Conservation (phyloP, 2,113 vertebrate genomes). For the Eptesicus fuscus region DNA sequence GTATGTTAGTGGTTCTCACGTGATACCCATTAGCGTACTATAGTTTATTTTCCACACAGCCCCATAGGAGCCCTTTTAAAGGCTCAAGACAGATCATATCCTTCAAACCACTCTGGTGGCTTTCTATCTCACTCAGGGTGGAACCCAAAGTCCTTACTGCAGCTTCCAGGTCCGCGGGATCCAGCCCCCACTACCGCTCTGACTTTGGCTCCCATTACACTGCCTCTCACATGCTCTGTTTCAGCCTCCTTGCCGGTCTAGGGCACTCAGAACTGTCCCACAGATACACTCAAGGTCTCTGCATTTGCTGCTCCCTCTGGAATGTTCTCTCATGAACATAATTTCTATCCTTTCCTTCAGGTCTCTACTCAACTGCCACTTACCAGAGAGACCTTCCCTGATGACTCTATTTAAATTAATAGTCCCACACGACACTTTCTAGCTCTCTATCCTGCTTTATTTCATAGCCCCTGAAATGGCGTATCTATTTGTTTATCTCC, state of each 20-base stretch:
- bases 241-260: too few species aligned
- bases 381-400: neutral
- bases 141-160: neutral
- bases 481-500: neutral
- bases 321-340: neutral
- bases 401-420: neutral
- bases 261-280: neutral
- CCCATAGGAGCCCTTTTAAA: neutral
- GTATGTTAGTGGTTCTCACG: neutral
- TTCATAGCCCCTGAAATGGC: neutral
- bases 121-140: neutral
- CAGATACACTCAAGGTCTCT: neutral
- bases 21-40: neutral
- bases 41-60: neutral
- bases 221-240: neutral
- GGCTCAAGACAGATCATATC: neutral
- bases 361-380: neutral
- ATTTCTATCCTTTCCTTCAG: neutral
- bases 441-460: neutral
- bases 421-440: neutral
- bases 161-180: neutral
- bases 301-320: neutral
- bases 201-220: neutral
- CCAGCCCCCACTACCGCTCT: neutral
- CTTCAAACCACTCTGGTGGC: neutral